phyloP scores from a whole-genome alignment of 2,113 vertebrate species.

The Himantopus leucocephalus region DNA sequence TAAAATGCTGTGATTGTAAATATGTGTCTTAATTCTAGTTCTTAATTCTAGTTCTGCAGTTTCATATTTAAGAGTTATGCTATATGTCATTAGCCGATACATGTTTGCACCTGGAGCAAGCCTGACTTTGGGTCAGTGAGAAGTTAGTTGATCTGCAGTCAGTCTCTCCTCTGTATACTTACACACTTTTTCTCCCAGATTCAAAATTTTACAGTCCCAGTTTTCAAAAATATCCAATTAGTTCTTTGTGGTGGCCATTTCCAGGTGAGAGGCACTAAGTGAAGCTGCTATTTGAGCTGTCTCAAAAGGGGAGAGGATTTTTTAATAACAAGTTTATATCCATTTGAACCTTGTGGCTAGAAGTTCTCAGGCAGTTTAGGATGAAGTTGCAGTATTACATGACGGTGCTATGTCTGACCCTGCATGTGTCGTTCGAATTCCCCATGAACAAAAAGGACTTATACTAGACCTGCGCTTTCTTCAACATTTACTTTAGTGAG shows the following conservation, averaged over 20 bases:
- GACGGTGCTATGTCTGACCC: not conserved
- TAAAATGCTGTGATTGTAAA: not conserved
- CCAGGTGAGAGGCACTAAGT: not conserved
- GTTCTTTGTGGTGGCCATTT: not conserved
- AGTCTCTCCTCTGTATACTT: not conserved
- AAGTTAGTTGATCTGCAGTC: not conserved
- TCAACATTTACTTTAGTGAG: not conserved
- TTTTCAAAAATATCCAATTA: not conserved
- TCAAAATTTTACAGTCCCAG: not conserved
- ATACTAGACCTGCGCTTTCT: not conserved
- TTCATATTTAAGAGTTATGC: not conserved
- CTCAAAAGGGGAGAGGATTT: not conserved
- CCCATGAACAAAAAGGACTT: not conserved
- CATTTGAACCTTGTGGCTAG: not conserved
- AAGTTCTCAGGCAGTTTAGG: not conserved
- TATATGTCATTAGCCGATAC: not conserved
- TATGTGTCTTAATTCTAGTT: not conserved
- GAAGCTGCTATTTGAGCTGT: not conserved
- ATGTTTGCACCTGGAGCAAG: not conserved
- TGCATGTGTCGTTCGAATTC: not conserved
- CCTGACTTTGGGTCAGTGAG: not conserved
- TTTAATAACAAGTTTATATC: not conserved
- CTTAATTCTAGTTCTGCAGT: not conserved
- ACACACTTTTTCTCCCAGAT: fast-evolving
- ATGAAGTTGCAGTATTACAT: not conserved